A percentile compares a stretch with the other conserved stretches of the same genome.
These are phyloP conservation scores for Metallyticus violacea DNA, from an alignment of 2,888 invertebrate genomes.

Conservation along the genomic window DNA sequence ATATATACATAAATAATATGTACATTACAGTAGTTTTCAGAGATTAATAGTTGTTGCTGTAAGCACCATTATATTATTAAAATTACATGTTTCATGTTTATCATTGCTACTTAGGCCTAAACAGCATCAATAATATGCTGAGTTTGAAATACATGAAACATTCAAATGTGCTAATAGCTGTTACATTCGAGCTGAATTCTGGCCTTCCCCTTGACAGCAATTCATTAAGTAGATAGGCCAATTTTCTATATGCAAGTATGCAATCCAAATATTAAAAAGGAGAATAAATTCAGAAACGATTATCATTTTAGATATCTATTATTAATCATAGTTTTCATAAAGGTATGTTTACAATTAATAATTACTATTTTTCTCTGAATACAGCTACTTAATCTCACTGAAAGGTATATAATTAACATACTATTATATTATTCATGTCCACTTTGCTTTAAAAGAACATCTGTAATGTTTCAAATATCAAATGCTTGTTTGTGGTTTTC, in stretches of 20 bases:
- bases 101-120: neutral
- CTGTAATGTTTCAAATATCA: neutral
- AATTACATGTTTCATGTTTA: neutral
- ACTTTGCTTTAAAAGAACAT: neutral
- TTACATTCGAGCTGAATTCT: neutral
- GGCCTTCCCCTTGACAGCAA: neutral
- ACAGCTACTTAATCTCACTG: neutral
- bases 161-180: neutral
- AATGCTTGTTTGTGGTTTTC: neutral
- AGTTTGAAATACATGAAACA: neutral
- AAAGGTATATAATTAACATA: neutral
- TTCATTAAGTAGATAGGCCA: neutral
- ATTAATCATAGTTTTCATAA: too few relatives aligned
- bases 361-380: conserved; percentile 15
- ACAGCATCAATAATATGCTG: neutral
- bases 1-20: neutral
- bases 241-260: neutral
- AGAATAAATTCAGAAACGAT: neutral
- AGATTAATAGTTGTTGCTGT: conserved; percentile 2
- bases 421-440: neutral
- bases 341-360: neutral
- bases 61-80: neutral
- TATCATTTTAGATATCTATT: neutral
- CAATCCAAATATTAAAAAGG: neutral
- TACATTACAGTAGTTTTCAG: conserved; percentile 6